Evolutionary conservation across 2,888 invertebrate genomes (phyloP).

Genomic region (Microplitis deprimator): DNA sequence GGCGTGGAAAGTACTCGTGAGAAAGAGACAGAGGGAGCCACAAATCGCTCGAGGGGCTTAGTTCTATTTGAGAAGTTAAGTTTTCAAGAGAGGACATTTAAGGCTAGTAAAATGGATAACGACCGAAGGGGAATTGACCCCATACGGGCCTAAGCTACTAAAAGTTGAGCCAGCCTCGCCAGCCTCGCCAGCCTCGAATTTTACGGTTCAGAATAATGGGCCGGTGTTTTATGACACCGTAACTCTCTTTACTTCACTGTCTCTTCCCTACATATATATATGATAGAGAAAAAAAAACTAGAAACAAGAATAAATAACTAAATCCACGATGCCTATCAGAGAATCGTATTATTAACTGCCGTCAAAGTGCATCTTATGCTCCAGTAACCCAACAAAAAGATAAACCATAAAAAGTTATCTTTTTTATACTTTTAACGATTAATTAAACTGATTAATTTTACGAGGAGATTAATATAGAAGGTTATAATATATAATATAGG

Average conservation of each 20-base stretch:
- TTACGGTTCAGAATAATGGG: conserved; percentile 62
- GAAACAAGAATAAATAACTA: no score
- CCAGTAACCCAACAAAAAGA: background rate
- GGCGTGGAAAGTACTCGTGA: conserved; percentile 9
- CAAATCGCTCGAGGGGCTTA: conserved; percentile 37
- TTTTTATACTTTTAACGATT: background rate
- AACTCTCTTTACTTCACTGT: conserved; percentile 19
- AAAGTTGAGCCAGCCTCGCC: conserved; percentile 43
- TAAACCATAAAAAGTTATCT: background rate
- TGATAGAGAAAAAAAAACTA: no score
- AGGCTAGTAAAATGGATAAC: conserved; percentile 65
- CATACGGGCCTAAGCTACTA: conserved; percentile 51
- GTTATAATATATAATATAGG: background rate
- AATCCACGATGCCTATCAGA: no score
- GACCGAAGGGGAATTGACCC: conserved; percentile 55
- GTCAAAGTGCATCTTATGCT: background rate
- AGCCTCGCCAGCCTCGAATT: conserved; percentile 51
- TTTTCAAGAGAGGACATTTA: conserved; percentile 58
- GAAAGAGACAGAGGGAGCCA: conserved; percentile 32
- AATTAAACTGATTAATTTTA: background rate
- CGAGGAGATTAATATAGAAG: conserved; percentile 23
- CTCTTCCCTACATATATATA: background rate
- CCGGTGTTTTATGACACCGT: conserved; percentile 49
- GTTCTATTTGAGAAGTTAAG: conserved; percentile 45
- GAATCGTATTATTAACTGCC: no score